These are phyloP conservation scores for Nyleta sp. DNA, from an alignment of 2,888 invertebrate genomes.

Conservation along the genomic window DNA sequence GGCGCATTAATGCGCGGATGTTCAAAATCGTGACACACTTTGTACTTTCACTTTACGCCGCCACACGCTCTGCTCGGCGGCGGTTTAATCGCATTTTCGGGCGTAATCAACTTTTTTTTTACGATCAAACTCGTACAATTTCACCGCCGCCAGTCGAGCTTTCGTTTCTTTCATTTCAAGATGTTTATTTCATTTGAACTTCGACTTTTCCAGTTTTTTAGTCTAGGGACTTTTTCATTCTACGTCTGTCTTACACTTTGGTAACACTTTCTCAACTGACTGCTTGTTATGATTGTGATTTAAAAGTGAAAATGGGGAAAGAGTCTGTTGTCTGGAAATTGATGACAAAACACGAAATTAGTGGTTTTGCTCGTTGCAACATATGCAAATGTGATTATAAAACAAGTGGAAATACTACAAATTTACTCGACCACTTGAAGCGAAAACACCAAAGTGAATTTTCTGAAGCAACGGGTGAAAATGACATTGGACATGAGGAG, in stretches of 20 bases:
- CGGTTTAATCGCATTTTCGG: too few species aligned
- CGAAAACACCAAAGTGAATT: neutral
- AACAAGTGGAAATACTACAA: conserved; percentile 26
- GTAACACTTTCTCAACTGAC: neutral
- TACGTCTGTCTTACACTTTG: neutral
- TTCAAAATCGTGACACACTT: conserved; percentile 41
- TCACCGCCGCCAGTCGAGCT: too few species aligned
- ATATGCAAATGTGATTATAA: conserved; percentile 20
- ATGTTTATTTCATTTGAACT: too few species aligned
- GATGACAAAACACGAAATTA: conserved; percentile 11
- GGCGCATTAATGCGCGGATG: conserved; percentile 27
- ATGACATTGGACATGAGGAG: neutral
- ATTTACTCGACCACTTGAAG: conserved; percentile 21
- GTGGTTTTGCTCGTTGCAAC: conserved; percentile 14
- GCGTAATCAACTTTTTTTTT: neutral
- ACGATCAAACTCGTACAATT: too few species aligned
- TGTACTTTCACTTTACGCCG: conserved; percentile 42
- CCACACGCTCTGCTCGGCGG: neutral
- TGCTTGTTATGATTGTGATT: neutral
- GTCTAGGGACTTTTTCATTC: too few species aligned
- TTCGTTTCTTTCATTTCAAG: too few species aligned
- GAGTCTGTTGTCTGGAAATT: conserved; percentile 13
- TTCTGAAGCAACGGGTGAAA: neutral
- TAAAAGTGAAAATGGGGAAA: conserved; percentile 19
- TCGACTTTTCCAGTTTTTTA: too few species aligned